Base-by-base conservation (phyloP, 1,140 invertebrate species). In the Anoplophora glabripennis region DNA sequence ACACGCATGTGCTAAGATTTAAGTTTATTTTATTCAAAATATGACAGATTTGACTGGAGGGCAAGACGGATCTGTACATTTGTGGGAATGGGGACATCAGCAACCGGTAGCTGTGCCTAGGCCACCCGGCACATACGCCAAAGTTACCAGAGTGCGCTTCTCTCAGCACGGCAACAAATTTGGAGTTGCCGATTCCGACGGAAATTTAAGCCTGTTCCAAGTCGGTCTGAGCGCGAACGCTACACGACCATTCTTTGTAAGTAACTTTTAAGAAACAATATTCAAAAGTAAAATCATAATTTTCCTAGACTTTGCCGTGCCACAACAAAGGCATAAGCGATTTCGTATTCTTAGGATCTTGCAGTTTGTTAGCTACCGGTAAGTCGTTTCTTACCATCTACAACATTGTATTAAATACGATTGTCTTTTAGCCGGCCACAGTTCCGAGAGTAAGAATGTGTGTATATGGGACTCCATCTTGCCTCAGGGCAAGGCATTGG, bases 121-220 rank as follows among this genome's bases (percentile, higher is more conserved):
- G 52, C 86, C 93, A 18, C 84, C 95, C 0, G 94, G 94, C 17
- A 89, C 90, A 5, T 83, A 81, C 67, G 96, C 96, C 37, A 99
- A 98, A 83, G 96, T 99, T 9, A 98, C 95, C 0, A 86, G 94
- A 61, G 89, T 98, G 18, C 83, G 90, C 45, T 99, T 99, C 76
- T 95, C 92, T 45, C 87, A 93, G 71, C 95, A 99, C 75, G 97
- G 97, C 41, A 99, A 98, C 77, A 99, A 99, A 83, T 98, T 98
- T 75, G 95, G 95, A 17, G 93, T 96, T 1, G 90, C 92, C 21
- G 96, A 99, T 78, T 90, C 89, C 1, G 91, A 93, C 73, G 92
- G 92, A 40, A 91, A 92, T 74, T 77, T 98, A 2, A 94, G 92
- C 71, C 79, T 98, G 46, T 97, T 97, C 83, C 94, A 98, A 83